phyloP scores from a whole-genome alignment of 2,888 invertebrate genomes.

The Trilocha varians region DNA sequence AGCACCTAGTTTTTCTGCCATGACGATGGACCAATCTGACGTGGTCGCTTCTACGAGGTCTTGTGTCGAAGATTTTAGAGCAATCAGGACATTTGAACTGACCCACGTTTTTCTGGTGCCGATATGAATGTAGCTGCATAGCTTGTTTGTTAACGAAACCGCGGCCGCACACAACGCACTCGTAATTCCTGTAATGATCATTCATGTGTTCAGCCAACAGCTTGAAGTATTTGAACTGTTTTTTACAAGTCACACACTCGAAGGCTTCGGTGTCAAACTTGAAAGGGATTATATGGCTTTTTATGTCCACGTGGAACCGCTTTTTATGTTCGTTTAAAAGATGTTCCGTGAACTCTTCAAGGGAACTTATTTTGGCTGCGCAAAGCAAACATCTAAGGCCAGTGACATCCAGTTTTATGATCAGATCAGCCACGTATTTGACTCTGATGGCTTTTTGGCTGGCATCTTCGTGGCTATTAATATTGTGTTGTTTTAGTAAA shows the following conservation, averaged over 20 bases:
- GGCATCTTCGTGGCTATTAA: constrained; percentile 14
- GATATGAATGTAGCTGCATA: constrained; percentile 21
- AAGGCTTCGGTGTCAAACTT: constrained; percentile 32
- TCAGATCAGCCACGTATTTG: constrained; percentile 20
- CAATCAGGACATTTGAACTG: constrained; percentile 34
- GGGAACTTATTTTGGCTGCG: constrained; percentile 13
- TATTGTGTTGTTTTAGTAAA: constrained; percentile 24
- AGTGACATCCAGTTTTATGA: constrained; percentile 44
- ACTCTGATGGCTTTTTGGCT: constrained; percentile 13
- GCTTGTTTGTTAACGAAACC: constrained; percentile 31
- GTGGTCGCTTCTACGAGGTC: constrained; percentile 37
- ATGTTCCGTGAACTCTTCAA: constrained; percentile 32
- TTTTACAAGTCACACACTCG: constrained; percentile 32
- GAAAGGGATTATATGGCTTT: constrained; percentile 46
- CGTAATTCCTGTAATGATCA: constrained; percentile 42
- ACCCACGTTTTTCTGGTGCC: constrained; percentile 18
- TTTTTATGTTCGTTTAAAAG: constrained; percentile 27
- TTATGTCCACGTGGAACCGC: constrained; percentile 28
- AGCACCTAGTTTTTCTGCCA: constrained; percentile 24
- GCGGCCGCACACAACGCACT: constrained; percentile 34
- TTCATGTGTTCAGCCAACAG: constrained; percentile 44
- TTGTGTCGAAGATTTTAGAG: constrained; percentile 40
- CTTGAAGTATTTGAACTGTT: constrained; percentile 35
- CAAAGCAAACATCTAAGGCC: constrained; percentile 37
- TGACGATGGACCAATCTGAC: constrained; percentile 36